These are phyloP conservation scores for Prunella strophiata DNA, from an alignment of 2,797 vertebrate species.

Conservation along the genomic window DNA sequence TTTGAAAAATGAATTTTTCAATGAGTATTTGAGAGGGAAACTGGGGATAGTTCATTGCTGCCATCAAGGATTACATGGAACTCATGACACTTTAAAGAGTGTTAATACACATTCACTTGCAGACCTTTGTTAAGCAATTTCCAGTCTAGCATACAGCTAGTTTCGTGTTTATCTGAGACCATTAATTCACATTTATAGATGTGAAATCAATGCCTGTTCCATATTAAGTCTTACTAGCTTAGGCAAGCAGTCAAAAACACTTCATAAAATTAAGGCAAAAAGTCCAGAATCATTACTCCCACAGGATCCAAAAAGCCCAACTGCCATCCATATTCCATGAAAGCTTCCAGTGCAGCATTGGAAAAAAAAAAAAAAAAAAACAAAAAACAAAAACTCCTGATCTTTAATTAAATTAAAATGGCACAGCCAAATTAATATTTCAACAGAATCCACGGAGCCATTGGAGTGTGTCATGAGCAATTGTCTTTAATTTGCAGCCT, in stretches of 20 bases:
- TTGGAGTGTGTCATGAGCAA: constrained; percentile 55
- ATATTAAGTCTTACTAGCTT: neutral
- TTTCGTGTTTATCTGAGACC: constrained; percentile 29
- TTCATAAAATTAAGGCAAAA: constrained; percentile 32
- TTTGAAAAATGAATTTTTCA: neutral
- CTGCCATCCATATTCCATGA: constrained; percentile 36
- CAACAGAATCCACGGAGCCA: constrained; percentile 37
- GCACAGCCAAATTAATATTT: constrained; percentile 61
- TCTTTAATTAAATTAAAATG: constrained; percentile 71
- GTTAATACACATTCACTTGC: neutral
- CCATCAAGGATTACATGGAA: neutral
- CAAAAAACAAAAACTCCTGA: no score
- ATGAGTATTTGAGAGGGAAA: neutral
- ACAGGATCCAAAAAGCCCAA: constrained; percentile 26
- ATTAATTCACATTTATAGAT: constrained; percentile 40
- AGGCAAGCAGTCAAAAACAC: constrained; percentile 47
- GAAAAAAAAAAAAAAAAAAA: neutral
- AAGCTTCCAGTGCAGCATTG: constrained; percentile 25
- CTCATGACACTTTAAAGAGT: neutral
- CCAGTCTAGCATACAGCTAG: neutral
- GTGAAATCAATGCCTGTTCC: constrained; percentile 51
- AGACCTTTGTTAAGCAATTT: constrained; percentile 20
- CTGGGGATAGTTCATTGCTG: neutral
- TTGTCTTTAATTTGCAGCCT: constrained; percentile 58
- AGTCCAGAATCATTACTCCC: constrained; percentile 46